Percentiles rank a stretch among this genome's conserved stretches.
Evolutionary conservation across 2,797 vertebrate genomes (phyloP).

Genomic region (Phataginus tricuspis): DNA sequence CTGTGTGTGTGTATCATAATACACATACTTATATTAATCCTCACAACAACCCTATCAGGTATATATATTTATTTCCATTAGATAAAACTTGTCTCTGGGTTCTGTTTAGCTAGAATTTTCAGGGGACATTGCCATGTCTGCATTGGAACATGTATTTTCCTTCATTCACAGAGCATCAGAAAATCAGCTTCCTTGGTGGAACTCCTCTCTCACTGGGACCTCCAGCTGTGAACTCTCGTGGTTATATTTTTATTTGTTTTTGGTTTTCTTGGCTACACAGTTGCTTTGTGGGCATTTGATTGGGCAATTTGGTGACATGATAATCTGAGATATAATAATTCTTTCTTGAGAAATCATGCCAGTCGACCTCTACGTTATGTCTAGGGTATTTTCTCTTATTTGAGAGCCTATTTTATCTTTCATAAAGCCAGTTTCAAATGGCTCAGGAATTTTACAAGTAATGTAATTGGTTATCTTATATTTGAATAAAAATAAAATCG

Average conservation of each 20-base stretch:
- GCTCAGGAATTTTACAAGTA: background rate
- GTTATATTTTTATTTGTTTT: conserved; percentile 41
- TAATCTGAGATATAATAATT: background rate
- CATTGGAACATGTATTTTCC: background rate
- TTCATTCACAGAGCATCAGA: background rate
- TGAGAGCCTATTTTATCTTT: background rate
- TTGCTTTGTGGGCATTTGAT: background rate
- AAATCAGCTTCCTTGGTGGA: background rate
- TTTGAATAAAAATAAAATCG: background rate
- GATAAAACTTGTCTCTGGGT: background rate
- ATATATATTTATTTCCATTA: background rate
- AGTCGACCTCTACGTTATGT: background rate
- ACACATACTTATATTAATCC: background rate
- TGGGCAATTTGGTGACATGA: background rate
- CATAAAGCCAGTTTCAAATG: background rate
- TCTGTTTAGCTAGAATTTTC: background rate
- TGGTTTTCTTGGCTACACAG: background rate
- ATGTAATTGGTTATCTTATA: background rate
- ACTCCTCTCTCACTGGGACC: background rate
- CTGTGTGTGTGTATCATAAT: too few species aligned
- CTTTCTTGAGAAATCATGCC: background rate
- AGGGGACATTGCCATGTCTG: background rate
- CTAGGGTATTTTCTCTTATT: background rate
- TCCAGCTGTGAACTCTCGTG: background rate
- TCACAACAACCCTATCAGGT: background rate